phyloP scores from a whole-genome alignment of 2,888 invertebrate genomes.

The Drosophila nr. perissopoda region DNA sequence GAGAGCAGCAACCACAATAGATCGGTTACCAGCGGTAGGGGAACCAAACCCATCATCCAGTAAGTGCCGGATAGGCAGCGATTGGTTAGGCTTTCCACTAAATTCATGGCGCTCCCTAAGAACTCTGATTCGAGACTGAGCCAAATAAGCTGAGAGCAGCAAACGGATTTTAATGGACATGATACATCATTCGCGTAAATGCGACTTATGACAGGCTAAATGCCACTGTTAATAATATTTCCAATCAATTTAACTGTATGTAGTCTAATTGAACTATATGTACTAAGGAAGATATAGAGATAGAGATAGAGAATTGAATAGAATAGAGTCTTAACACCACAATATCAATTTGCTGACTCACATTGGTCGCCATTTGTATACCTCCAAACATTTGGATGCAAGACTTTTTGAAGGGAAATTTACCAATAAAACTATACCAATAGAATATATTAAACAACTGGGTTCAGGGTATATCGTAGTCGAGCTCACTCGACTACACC shows the following conservation, averaged over 20 bases:
- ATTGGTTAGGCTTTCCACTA: slow-evolving; percentile 41
- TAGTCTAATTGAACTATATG: background rate
- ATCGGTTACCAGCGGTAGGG: slow-evolving; percentile 42
- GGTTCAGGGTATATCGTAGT: too few species aligned
- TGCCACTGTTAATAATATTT: slow-evolving; percentile 7
- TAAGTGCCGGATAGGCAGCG: slow-evolving; percentile 31
- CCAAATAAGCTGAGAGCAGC: background rate
- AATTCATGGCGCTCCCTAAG: slow-evolving; percentile 43
- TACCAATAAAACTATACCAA: too few species aligned
- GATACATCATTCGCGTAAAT: slow-evolving; percentile 35
- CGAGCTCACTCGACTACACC: too few species aligned
- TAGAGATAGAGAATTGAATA: background rate
- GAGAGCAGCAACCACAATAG: slow-evolving; percentile 16
- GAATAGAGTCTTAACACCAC: background rate
- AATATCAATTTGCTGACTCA: slow-evolving; percentile 1
- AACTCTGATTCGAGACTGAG: slow-evolving; percentile 21
- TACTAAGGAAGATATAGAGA: too few species aligned
- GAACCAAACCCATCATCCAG: slow-evolving; percentile 45
- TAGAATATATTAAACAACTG: too few species aligned
- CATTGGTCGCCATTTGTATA: background rate
- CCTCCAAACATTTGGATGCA: too few species aligned
- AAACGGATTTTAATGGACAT: background rate
- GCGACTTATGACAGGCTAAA: slow-evolving; percentile 32
- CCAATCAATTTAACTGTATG: background rate
- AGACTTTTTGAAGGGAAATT: too few species aligned